Conservation (phyloP, 2,797 vertebrate species). For the Molossus molossus region DNA sequence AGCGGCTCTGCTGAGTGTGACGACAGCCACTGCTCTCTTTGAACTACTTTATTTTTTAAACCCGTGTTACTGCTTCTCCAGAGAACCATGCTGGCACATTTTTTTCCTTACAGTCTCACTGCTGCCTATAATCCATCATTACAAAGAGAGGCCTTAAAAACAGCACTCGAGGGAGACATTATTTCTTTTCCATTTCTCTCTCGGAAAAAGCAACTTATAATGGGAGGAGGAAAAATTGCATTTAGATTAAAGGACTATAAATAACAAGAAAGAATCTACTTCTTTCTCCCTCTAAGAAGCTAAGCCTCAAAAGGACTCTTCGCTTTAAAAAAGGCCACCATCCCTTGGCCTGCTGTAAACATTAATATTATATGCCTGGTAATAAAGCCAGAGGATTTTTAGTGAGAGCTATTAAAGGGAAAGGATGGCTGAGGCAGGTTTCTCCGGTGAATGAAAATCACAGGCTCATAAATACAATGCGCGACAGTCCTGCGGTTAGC, state of each 20-base stretch:
- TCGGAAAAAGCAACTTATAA: constrained; percentile 72
- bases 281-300: constrained; percentile 64
- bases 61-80: neutral
- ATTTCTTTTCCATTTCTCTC: constrained; percentile 76
- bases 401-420: constrained; percentile 76
- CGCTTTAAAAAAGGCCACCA: constrained; percentile 71
- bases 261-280: constrained; percentile 68
- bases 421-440: constrained; percentile 76
- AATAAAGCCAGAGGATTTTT: constrained; percentile 80
- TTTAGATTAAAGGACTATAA: constrained; percentile 76
- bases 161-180: constrained; percentile 60
- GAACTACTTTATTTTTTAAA: constrained; percentile 26
- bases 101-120: constrained; percentile 21
- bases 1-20: neutral
- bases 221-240: neutral
- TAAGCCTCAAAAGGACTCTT: constrained; percentile 76
- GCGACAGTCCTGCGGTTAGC: constrained; percentile 78
- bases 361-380: constrained; percentile 72
- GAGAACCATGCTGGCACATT: constrained; percentile 58
- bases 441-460: constrained; percentile 83
- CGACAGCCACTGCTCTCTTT: neutral
- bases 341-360: constrained; percentile 61
- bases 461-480: constrained; percentile 85
- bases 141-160: constrained; percentile 74
- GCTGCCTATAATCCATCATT: constrained; percentile 78